A percentile compares a stretch with the other conserved stretches of the same genome.
Conservation (phyloP, 2,888 invertebrate species). For the Cephus pulcher region DNA sequence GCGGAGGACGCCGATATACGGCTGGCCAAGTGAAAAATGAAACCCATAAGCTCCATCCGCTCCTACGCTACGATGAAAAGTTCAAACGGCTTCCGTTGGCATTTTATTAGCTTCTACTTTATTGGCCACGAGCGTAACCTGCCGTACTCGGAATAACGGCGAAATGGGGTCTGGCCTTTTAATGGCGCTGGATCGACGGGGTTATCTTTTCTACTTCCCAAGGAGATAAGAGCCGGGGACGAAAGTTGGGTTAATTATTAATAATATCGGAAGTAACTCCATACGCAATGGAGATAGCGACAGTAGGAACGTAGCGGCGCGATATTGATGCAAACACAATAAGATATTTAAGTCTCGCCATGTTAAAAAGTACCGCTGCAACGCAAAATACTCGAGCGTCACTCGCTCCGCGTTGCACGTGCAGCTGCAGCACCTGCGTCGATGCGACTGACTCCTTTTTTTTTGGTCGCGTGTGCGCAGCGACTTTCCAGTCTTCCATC, state of each 20-base stretch:
- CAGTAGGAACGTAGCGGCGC: too few species aligned
- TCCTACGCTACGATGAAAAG: neutral
- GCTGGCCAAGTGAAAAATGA: neutral
- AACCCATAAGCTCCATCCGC: neutral
- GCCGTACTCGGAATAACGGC: neutral
- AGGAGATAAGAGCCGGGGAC: neutral
- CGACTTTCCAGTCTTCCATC: conserved; percentile 27
- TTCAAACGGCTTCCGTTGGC: neutral
- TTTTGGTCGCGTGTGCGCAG: neutral
- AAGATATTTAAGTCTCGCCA: neutral
- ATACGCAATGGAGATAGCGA: neutral
- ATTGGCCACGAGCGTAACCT: neutral
- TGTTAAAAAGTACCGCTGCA: neutral
- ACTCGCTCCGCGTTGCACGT: neutral
- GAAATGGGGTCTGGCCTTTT: neutral
- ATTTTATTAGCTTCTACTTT: neutral
- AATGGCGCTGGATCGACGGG: neutral
- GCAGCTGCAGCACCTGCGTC: conserved; percentile 42
- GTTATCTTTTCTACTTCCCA: neutral
- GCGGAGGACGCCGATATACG: neutral
- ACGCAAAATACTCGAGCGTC: neutral
- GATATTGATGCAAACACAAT: too few species aligned
- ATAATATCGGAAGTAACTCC: neutral
- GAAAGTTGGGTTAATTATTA: neutral
- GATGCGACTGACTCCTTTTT: conserved; percentile 27